A percentile compares a stretch with the other conserved stretches of the same genome.
Evolutionary conservation across 30 jellyfish, hydroid and myxozoan genomes (phyloP).

Genomic region (Aurelia sp.): DNA sequence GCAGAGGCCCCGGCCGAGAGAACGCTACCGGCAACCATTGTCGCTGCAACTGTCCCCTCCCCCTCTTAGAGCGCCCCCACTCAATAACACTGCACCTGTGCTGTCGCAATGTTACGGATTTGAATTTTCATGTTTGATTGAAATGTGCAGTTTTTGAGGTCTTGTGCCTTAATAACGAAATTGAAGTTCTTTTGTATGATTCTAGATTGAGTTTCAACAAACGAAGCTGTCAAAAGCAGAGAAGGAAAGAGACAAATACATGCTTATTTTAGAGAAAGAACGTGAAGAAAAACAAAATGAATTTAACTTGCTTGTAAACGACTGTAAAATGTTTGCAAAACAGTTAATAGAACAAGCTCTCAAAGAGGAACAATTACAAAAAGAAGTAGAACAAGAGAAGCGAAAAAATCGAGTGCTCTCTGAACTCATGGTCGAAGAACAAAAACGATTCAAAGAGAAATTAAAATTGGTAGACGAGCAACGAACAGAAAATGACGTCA

Average conservation of each 20-base stretch:
- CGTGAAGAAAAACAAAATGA: slow-evolving; percentile 82
- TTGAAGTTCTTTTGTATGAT: not conserved
- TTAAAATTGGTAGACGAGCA: slow-evolving; percentile 80
- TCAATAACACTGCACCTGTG: no score
- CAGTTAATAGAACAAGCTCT: slow-evolving; percentile 81
- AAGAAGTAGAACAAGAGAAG: slow-evolving; percentile 88
- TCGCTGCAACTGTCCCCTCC: no score
- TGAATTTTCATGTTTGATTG: no score
- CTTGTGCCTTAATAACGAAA: no score
- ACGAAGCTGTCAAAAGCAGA: slow-evolving; percentile 81
- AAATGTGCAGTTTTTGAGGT: no score
- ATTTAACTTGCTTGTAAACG: slow-evolving; percentile 74
- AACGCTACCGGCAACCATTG: no score
- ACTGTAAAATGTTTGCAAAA: slow-evolving; percentile 88
- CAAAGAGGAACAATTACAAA: slow-evolving; percentile 73
- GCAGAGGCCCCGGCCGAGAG: no score
- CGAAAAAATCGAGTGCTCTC: slow-evolving; percentile 78
- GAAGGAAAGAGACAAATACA: slow-evolving; percentile 77
- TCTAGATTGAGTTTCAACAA: slow-evolving; percentile 89
- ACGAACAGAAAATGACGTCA: slow-evolving; percentile 58
- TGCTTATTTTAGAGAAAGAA: slow-evolving; percentile 66
- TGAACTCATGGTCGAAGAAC: slow-evolving; percentile 92
- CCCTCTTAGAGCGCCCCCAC: no score
- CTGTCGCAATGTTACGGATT: no score
- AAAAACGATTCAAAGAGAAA: slow-evolving; percentile 83